These are phyloP conservation scores for Catonia carolina DNA, from an alignment of 2,888 invertebrate species.

Conservation along the genomic window DNA sequence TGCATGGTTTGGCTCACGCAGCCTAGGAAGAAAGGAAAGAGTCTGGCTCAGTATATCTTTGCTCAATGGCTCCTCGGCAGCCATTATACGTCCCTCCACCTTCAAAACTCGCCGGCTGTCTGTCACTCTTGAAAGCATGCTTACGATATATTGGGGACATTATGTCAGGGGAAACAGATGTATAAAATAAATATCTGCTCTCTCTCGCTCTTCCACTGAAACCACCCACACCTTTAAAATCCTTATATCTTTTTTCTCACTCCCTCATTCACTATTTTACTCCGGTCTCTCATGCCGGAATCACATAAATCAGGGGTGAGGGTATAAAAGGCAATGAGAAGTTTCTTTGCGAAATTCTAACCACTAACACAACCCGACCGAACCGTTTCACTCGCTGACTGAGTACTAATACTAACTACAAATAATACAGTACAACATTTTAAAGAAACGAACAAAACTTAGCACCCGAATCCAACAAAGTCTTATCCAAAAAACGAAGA, in stretches of 20 bases:
- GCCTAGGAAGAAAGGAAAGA: slow-evolving; percentile 3
- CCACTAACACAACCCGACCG: too few species aligned
- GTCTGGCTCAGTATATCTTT: slow-evolving; percentile 8
- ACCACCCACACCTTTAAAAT: background rate
- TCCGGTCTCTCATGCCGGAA: slow-evolving; percentile 3
- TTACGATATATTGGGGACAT: slow-evolving; percentile 59
- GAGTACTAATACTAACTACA: too few species aligned
- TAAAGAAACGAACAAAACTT: too few species aligned
- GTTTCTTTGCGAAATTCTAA: slow-evolving; percentile 1
- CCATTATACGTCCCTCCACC: slow-evolving; percentile 15
- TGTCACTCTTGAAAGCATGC: slow-evolving; percentile 50
- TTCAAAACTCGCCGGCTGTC: slow-evolving; percentile 27
- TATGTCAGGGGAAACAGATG: slow-evolving; percentile 57
- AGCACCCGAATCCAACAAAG: too few species aligned
- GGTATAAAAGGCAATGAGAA: slow-evolving; percentile 20
- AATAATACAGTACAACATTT: too few species aligned
- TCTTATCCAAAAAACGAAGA: too few species aligned
- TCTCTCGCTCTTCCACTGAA: too few species aligned
- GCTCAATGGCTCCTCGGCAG: slow-evolving; percentile 15
- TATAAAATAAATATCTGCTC: slow-evolving; percentile 51
- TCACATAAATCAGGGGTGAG: slow-evolving; percentile 17
- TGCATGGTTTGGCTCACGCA: slow-evolving; percentile 6
- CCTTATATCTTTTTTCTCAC: background rate
- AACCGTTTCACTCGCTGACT: too few species aligned
- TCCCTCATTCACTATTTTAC: slow-evolving; percentile 12